Evolutionary conservation across 2,888 invertebrate genomes (phyloP).

Genomic region (Macropis europaea): DNA sequence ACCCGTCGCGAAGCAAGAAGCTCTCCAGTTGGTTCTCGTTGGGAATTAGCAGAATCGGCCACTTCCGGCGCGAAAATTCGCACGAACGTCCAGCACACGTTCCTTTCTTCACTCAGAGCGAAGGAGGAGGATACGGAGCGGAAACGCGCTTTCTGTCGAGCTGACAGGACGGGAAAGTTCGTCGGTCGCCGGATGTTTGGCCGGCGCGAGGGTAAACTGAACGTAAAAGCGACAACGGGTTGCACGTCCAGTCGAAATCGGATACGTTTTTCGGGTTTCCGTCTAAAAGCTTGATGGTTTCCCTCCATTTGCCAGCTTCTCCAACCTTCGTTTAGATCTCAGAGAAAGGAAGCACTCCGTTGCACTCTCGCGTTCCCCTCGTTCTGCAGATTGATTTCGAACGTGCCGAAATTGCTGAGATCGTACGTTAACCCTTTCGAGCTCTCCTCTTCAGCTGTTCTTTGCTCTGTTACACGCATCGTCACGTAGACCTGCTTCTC

Average conservation of each 20-base stretch:
- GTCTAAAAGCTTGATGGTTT: constrained; percentile 56
- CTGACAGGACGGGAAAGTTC: constrained; percentile 48
- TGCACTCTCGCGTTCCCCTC: no score
- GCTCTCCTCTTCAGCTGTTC: neutral
- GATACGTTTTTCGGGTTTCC: constrained; percentile 61
- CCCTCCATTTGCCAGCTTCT: constrained; percentile 38
- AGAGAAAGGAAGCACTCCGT: neutral
- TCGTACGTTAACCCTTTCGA: neutral
- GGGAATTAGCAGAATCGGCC: no score
- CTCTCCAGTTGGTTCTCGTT: no score
- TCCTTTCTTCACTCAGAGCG: neutral
- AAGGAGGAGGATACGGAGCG: neutral
- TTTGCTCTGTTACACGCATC: neutral
- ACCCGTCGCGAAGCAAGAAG: no score
- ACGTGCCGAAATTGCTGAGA: neutral
- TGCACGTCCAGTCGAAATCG: constrained; percentile 55
- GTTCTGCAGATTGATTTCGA: neutral
- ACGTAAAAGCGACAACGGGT: constrained; percentile 47
- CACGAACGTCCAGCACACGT: constrained; percentile 12
- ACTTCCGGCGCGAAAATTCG: constrained; percentile 30
- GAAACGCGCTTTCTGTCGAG: constrained; percentile 36
- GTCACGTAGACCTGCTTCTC: no score
- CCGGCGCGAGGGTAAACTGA: constrained; percentile 37
- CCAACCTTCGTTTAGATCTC: constrained; percentile 8
- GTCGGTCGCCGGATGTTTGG: constrained; percentile 54